These are phyloP conservation scores for Platycheirus rosarum DNA, from an alignment of 2,888 invertebrate genomes.

Conservation along the genomic window DNA sequence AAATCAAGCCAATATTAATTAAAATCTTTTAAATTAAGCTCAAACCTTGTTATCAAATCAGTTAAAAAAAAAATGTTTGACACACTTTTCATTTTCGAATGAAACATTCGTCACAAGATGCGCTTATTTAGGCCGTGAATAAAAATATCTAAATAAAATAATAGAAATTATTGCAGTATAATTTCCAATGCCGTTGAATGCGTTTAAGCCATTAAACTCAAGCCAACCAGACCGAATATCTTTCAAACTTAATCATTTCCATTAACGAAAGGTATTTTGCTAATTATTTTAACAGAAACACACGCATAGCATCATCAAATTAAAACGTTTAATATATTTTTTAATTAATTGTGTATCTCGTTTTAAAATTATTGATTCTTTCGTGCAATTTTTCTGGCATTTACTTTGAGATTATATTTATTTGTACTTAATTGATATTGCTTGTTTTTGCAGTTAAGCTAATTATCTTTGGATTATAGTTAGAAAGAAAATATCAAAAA, in stretches of 20 bases:
- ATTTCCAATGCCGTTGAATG: not conserved
- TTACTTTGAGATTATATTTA: no score
- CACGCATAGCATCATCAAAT: conserved; percentile 14
- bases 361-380: not conserved
- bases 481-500: no score
- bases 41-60: no score
- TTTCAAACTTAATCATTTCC: conserved; percentile 3
- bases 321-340: conserved; percentile 5
- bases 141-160: not conserved
- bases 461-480: no score
- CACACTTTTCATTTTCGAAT: conserved; percentile 1
- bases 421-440: no score
- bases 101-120: conserved; percentile 6
- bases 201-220: conserved; percentile 1
- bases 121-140: conserved; percentile 1
- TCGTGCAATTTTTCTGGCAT: no score
- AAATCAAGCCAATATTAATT: no score
- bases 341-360: no score
- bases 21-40: no score
- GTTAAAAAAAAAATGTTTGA: not conserved
- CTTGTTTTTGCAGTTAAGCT: no score
- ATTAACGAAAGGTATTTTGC: conserved; percentile 16
- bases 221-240: conserved; percentile 15
- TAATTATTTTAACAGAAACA: conserved; percentile 20
- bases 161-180: conserved; percentile 13